Evolutionary conservation across 2,888 invertebrate species (phyloP).

Genomic region (Helicoverpa assulta): DNA sequence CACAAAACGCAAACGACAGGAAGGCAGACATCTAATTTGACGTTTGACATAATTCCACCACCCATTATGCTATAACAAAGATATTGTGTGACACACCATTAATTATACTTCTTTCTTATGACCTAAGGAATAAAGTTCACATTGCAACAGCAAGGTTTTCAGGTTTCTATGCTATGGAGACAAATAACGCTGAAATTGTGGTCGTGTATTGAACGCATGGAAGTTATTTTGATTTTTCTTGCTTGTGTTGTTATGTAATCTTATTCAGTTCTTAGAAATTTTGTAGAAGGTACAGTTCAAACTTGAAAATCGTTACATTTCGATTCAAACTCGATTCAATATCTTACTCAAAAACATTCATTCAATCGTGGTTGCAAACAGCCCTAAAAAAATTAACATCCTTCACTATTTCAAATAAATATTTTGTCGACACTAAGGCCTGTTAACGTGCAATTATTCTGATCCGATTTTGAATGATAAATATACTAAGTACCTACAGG

Average conservation of each 20-base stretch:
- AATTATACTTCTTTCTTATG: constrained; percentile 61
- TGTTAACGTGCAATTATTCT: too few species aligned
- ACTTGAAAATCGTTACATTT: neutral
- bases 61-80: constrained; percentile 77
- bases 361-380: too few species aligned
- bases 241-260: constrained; percentile 7
- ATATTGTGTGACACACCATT: constrained; percentile 68
- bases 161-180: constrained; percentile 32
- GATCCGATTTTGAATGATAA: neutral
- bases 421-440: neutral
- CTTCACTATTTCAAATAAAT: neutral
- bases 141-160: constrained; percentile 47
- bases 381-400: too few species aligned
- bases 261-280: neutral
- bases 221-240: constrained; percentile 53
- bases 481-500: neutral
- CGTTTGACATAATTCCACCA: constrained; percentile 84
- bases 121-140: constrained; percentile 38
- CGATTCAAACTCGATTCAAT: too few species aligned
- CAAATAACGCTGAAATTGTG: constrained; percentile 52
- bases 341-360: too few species aligned
- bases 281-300: neutral
- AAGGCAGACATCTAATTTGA: constrained; percentile 86
- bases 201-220: constrained; percentile 46
- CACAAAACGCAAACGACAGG: constrained; percentile 85